Evolutionary conservation across 2,888 invertebrate species (phyloP), one percentile per base, ranked within the genome.

Genomic region (Drosophila quinaria): DNA sequence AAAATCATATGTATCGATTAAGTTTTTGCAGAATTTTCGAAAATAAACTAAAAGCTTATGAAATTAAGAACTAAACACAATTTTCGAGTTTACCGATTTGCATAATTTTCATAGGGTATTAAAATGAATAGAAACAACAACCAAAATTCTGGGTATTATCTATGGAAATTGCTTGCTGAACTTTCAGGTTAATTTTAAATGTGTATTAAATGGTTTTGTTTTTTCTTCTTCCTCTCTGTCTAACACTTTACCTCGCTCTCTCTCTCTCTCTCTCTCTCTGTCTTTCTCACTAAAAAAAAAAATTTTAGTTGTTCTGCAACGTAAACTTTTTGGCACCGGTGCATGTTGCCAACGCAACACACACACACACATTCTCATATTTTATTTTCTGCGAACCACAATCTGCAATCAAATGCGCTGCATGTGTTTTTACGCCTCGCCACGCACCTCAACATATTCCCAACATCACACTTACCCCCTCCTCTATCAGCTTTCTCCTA

Each of bases 381-480:
- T 46, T 60, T 35, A 70, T 59, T 50, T 70, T 55, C 44, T 22
- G 35, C 67, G 60, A 67, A 73, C 69, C 50, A 74, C 70, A 75
- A 71, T 70, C 61, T 74, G 69, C 71, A 81, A 62, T 66, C 82
- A 68, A 79, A 70, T 76, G 69, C 54, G 50, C 37, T 81, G 75
- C 75, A 81, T 79, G 70, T 81, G 64, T 70, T 88, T 84, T 68
- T 55, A 72, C 75, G 63, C 69, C 78, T 73, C 59, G 61, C 60
- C 67, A 78, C 61, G 67, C 67, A 66, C 54, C 74, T 58, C 46
- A 58, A 61, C 42, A 37, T 47, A 47, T 49, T 42, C 15, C 47
- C 29, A 39, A 22, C 39, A 19, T 25, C 13, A 17, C 46, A 29
- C 22, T 8, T 22, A 10, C 31, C 10, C 35, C 31, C 29, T 15